phyloP scores from a whole-genome alignment of 1,140 invertebrate species.

The Cheumatopsyche charites region DNA sequence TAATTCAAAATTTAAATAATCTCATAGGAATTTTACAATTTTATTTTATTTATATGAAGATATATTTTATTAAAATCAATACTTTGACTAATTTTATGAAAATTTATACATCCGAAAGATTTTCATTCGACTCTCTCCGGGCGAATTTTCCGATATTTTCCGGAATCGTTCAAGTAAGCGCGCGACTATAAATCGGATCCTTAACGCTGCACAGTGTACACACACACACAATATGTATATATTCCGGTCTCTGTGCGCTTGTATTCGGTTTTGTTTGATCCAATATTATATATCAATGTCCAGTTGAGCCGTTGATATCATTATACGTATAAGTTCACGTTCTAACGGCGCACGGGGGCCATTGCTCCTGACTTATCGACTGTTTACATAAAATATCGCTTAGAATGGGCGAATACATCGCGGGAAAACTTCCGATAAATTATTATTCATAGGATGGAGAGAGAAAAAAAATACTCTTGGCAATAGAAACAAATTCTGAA shows the following conservation, averaged over 20 bases:
- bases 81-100: too few relatives aligned
- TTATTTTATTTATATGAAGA: too few relatives aligned
- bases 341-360: conserved; percentile 28
- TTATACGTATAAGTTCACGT: conserved; percentile 31
- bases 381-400: conserved; percentile 38
- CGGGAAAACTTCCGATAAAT: conserved; percentile 35
- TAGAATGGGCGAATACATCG: conserved; percentile 32
- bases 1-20: too few relatives aligned
- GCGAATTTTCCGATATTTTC: too few relatives aligned
- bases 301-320: conserved; percentile 34
- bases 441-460: conserved; percentile 31
- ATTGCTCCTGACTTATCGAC: conserved; percentile 37
- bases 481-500: conserved; percentile 40
- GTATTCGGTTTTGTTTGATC: conserved; percentile 26
- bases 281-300: conserved; percentile 39
- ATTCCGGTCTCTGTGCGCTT: background rate
- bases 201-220: background rate
- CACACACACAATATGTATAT: background rate
- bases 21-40: too few relatives aligned
- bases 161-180: too few relatives aligned
- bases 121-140: too few relatives aligned
- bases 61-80: too few relatives aligned
- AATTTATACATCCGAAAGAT: too few relatives aligned
- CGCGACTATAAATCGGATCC: too few relatives aligned
- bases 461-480: conserved; percentile 24